Base-by-base conservation (phyloP, 2,888 invertebrate species). In the Formica aserva region DNA sequence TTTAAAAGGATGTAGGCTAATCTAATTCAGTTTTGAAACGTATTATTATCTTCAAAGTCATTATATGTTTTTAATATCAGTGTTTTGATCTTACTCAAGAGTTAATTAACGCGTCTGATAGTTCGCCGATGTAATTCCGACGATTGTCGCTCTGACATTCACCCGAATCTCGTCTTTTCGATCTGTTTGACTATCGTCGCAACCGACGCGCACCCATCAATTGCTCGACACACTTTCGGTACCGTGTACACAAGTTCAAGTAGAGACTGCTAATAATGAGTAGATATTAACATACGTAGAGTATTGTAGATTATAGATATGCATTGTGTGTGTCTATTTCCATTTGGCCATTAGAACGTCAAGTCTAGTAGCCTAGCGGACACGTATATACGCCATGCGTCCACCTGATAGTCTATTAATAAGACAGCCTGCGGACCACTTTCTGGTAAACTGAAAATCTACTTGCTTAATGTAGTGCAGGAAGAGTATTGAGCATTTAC, bases 241-340 rank as follows among this genome's bases (percentile, higher is more conserved):
- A 63, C 11, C 5, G 18, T 38, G 22, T 38, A 55, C 29, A 41
- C 18, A 57, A 72, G 57, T 72, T 60, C 8, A 13, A 78, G 32
- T 74, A 48, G 75, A 80, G 74, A 45, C n/a, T 38, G 72, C 22
- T 45, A 60, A 62, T 72, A 74, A 52, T 11, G n/a, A 80, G 35
- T 80, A 74, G 74, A 8, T 15, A 63, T 72, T 60, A 69, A 74
- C 6, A 72, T 18, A 72, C 32, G 26, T 72, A 80, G 74, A 72
- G 22, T 32, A 66, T 66, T 63, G 26, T 78, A 72, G 57, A 72
- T 41, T 41, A 52, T 60, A 78, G 69, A 76, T 78, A 45, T 80
- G 78, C 78, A 80, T 80, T 32, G 26, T 80, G 74, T 48, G 26
- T 78, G 41, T 78, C 75, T 72, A 80, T 80, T 80, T 62, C 60